Evolutionary conservation across 2,888 invertebrate species (phyloP).

Genomic region (Sturmia bella): DNA sequence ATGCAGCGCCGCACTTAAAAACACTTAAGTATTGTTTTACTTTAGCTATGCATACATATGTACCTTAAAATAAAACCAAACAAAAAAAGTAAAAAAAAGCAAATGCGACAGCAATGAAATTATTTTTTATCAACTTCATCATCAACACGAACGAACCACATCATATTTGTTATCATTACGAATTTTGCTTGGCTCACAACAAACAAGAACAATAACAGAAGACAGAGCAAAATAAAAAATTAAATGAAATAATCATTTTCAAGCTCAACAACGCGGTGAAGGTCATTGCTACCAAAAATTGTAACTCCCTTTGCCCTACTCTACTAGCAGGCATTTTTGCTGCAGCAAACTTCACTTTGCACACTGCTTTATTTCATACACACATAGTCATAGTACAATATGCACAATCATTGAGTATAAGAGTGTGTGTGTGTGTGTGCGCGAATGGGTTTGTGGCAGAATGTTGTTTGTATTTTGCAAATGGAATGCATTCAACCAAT

Average conservation of each 20-base stretch:
- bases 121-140: slow-evolving; percentile 41
- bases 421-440: not conserved
- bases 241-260: slow-evolving; percentile 67
- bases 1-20: slow-evolving; percentile 20
- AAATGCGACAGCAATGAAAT: slow-evolving; percentile 22
- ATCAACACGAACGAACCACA: slow-evolving; percentile 43
- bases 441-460: not conserved
- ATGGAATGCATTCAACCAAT: slow-evolving; percentile 45
- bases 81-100: slow-evolving; percentile 9
- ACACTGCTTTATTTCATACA: slow-evolving; percentile 1
- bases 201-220: slow-evolving; percentile 56
- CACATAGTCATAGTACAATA: slow-evolving; percentile 1
- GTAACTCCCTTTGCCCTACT: slow-evolving; percentile 80
- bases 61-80: too few relatives aligned
- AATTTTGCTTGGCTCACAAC: slow-evolving; percentile 55
- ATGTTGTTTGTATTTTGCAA: slow-evolving; percentile 20
- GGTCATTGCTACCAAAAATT: slow-evolving; percentile 82
- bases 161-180: slow-evolving; percentile 34
- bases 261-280: slow-evolving; percentile 81
- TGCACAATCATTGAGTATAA: not conserved
- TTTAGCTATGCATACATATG: too few relatives aligned
- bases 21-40: slow-evolving; percentile 20
- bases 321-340: slow-evolving; percentile 69
- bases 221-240: slow-evolving; percentile 46
- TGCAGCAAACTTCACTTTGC: not conserved